Conservation (phyloP, 2,888 invertebrate genomes). For the Pristionchus arcanus region DNA sequence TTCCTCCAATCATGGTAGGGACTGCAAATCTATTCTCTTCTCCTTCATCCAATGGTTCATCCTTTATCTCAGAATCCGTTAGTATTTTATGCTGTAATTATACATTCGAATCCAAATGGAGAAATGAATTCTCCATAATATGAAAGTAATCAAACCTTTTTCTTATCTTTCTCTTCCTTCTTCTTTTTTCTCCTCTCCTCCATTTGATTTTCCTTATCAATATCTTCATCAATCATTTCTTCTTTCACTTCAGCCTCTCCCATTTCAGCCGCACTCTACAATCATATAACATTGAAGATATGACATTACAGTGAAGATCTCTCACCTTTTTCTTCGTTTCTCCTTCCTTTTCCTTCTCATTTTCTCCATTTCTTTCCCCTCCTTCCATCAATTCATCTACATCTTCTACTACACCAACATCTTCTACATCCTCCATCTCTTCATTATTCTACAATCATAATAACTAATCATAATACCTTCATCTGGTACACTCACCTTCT, state of each 20-base stretch:
- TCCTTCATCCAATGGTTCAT: conserved; percentile 22
- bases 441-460: conserved; percentile 1
- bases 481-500: neutral
- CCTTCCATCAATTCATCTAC: neutral
- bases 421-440: neutral
- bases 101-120: neutral
- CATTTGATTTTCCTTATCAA: neutral
- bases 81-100: neutral
- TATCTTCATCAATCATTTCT: conserved; percentile 11
- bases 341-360: neutral
- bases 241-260: conserved; percentile 20
- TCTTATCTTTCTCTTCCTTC: conserved; percentile 11
- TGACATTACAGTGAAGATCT: neutral
- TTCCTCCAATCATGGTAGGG: neutral
- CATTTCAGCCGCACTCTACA: neutral
- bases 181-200: conserved; percentile 6
- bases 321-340: neutral
- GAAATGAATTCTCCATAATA: neutral
- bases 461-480: neutral
- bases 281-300: neutral
- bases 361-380: neutral
- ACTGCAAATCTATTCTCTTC: neutral
- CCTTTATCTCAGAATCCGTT: neutral
- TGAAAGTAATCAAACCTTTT: neutral
- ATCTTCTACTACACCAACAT: neutral